A percentile compares a stretch with the other conserved stretches of the same genome.
phyloP scores from a whole-genome alignment of 2,888 invertebrate species.

The Noctua fimbriata region DNA sequence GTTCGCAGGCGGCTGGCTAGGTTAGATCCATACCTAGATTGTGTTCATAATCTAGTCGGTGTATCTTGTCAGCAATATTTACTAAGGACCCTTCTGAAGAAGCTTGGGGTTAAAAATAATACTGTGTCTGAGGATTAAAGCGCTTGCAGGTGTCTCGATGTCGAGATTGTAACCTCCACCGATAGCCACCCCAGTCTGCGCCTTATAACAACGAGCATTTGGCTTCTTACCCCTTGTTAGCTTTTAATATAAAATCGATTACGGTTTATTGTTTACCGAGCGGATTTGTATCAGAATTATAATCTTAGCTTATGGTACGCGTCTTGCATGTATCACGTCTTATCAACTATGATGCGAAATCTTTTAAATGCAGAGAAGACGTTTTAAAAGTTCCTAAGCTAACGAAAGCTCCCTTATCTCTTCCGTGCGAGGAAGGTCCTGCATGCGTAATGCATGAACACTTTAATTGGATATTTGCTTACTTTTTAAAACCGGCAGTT shows the following conservation, averaged over 20 bases:
- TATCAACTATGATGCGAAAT: constrained; percentile 37
- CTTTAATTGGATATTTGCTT: constrained; percentile 73
- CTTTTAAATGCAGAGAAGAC: constrained; percentile 21
- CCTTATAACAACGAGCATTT: constrained; percentile 64
- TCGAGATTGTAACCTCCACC: constrained; percentile 67
- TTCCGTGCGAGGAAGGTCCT: constrained; percentile 21
- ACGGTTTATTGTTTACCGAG: constrained; percentile 79
- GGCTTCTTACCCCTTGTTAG: constrained; percentile 62
- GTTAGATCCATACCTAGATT: constrained; percentile 70
- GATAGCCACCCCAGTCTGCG: constrained; percentile 53
- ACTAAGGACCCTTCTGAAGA: constrained; percentile 73
- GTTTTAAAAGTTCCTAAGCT: constrained; percentile 18
- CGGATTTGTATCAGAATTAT: constrained; percentile 81
- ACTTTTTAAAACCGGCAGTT: constrained; percentile 65
- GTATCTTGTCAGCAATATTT: constrained; percentile 75
- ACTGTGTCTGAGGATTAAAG: constrained; percentile 76
- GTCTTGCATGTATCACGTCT: constrained; percentile 48
- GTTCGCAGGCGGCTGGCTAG: constrained; percentile 51
- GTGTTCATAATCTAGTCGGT: constrained; percentile 70
- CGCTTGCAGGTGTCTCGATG: constrained; percentile 80
- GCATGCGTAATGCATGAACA: constrained; percentile 41
- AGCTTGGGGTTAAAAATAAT: constrained; percentile 82
- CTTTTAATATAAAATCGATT: constrained; percentile 76
- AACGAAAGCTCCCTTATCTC: constrained; percentile 37
- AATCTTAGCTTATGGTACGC: constrained; percentile 73